These are phyloP conservation scores for Pristionchus maxplancki DNA, from an alignment of 2,888 invertebrate genomes.

Conservation along the genomic window DNA sequence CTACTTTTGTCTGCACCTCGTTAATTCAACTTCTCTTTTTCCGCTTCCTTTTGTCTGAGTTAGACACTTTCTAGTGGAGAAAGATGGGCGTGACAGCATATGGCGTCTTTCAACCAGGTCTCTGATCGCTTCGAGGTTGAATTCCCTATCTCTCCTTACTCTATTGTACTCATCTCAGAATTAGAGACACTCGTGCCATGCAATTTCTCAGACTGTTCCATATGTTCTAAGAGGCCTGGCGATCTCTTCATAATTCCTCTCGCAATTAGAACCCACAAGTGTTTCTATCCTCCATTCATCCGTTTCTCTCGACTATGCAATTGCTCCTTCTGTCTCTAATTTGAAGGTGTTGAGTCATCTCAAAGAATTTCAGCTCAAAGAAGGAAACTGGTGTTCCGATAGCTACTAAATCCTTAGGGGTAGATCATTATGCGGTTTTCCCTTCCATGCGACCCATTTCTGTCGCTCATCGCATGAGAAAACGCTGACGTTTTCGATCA, in stretches of 20 bases:
- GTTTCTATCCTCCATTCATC: slow-evolving; percentile 33
- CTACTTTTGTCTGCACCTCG: background rate
- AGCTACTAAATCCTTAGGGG: background rate
- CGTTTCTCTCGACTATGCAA: slow-evolving; percentile 17
- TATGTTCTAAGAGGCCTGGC: slow-evolving; percentile 31
- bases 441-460: background rate
- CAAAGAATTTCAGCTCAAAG: background rate
- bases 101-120: background rate
- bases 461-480: background rate
- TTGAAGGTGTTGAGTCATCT: background rate
- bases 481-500: background rate
- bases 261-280: slow-evolving; percentile 40
- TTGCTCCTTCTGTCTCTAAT: slow-evolving; percentile 9
- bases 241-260: slow-evolving; percentile 19
- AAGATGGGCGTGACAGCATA: background rate
- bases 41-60: background rate
- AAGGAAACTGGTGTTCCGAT: background rate
- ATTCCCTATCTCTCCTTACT: background rate
- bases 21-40: background rate
- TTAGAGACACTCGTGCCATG: background rate
- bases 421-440: background rate
- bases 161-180: background rate
- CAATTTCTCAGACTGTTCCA: slow-evolving; percentile 5
- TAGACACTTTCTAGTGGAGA: background rate
- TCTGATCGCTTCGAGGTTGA: background rate